A percentile compares a stretch with the other conserved stretches of the same genome.
Evolutionary conservation across 1,140 invertebrate genomes (phyloP).

Genomic region (Eupeodes corollae): DNA sequence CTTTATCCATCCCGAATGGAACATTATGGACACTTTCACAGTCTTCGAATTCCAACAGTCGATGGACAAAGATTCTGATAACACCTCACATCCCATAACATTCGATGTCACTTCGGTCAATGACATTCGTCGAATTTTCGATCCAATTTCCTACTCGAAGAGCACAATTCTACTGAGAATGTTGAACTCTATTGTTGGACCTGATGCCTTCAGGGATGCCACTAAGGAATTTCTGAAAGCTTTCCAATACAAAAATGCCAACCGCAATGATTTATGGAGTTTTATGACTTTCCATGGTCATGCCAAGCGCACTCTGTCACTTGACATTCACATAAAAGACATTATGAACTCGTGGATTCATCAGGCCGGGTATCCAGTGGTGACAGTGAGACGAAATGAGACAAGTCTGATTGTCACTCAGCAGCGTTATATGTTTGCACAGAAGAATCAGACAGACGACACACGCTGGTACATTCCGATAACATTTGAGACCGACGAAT

Average conservation of each 20-base stretch:
- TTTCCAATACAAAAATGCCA: constrained; percentile 52
- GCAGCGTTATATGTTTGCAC: constrained; percentile 26
- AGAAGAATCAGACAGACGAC: constrained; percentile 14
- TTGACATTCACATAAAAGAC: constrained; percentile 44
- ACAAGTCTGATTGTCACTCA: constrained; percentile 20
- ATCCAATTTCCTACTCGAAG: constrained; percentile 78
- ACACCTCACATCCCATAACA: constrained; percentile 60
- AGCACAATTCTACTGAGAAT: constrained; percentile 71
- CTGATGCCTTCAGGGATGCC: constrained; percentile 54
- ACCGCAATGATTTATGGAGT: constrained; percentile 58
- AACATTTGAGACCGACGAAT: constrained; percentile 39
- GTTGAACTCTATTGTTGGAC: constrained; percentile 63
- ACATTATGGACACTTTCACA: constrained; percentile 67
- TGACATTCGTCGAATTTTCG: constrained; percentile 73
- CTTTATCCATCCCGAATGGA: constrained; percentile 53
- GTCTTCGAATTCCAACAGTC: constrained; percentile 59
- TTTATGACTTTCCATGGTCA: constrained; percentile 46
- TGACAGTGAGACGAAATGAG: constrained; percentile 42
- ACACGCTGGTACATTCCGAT: constrained; percentile 47
- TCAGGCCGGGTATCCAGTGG: constrained; percentile 72
- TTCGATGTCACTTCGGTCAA: constrained; percentile 55
- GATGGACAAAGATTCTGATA: constrained; percentile 57
- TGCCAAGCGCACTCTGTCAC: constrained; percentile 35
- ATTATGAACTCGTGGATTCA: constrained; percentile 76
- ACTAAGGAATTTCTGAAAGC: constrained; percentile 48